phyloP scores from a whole-genome alignment of 2,888 invertebrate genomes.

The Teleiodes luculella region DNA sequence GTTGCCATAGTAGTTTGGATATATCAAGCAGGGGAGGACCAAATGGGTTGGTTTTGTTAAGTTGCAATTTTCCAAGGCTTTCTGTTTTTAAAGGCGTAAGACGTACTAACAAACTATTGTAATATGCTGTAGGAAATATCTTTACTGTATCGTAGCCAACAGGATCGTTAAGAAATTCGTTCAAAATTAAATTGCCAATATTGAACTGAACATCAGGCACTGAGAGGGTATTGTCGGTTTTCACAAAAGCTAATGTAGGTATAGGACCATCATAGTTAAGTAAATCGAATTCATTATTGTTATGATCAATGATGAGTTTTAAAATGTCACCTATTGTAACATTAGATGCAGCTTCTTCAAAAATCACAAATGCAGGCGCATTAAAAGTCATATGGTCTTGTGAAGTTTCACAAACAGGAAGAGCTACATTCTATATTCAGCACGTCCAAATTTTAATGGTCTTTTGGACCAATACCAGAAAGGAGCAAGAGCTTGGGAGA shows the following conservation, averaged over 20 bases:
- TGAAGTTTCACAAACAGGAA: conserved; percentile 58
- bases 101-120: conserved; percentile 76
- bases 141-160: conserved; percentile 46
- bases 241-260: conserved; percentile 76
- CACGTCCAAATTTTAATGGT: conserved; percentile 42
- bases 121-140: conserved; percentile 76
- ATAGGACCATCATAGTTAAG: conserved; percentile 71
- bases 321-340: conserved; percentile 54
- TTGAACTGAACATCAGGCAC: conserved; percentile 81
- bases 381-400: conserved; percentile 65
- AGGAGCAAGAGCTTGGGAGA: conserved; percentile 57
- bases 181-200: conserved; percentile 64
- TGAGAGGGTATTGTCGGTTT: conserved; percentile 60
- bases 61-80: conserved; percentile 78
- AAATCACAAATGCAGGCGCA: conserved; percentile 69
- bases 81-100: conserved; percentile 79
- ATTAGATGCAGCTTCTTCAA: conserved; percentile 67
- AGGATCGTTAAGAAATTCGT: conserved; percentile 73
- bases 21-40: conserved; percentile 82
- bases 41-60: conserved; percentile 83
- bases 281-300: conserved; percentile 54
- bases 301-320: conserved; percentile 37
- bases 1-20: conserved; percentile 81
- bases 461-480: conserved; percentile 57
- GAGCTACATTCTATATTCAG: conserved; percentile 42